Conservation (phyloP, 1,140 invertebrate species). For the Reticulitermes speratus region DNA sequence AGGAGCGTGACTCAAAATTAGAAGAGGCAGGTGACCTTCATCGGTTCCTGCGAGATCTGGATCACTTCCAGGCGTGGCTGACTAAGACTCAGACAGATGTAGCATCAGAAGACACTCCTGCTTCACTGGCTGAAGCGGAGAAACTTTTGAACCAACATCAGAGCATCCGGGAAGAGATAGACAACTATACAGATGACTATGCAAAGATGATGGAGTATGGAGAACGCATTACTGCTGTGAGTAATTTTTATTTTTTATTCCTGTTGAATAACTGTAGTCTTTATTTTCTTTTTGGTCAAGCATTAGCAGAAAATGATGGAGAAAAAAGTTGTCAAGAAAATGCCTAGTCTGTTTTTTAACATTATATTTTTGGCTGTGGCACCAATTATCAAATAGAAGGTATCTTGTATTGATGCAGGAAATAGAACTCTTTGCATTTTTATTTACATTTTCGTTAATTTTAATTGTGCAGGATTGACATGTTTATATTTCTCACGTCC, state of each 20-base stretch:
- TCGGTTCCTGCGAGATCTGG: constrained; percentile 95
- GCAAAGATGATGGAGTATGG: constrained; percentile 99
- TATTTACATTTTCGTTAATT: no score
- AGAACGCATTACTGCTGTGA: constrained; percentile 84
- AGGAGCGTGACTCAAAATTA: constrained; percentile 95
- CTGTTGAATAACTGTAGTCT: not conserved
- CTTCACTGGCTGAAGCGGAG: constrained; percentile 95
- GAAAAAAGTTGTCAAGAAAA: no score
- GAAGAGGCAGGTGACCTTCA: constrained; percentile 99
- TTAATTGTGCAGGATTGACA: no score
- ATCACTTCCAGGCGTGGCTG: constrained; percentile 99
- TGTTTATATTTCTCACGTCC: no score
- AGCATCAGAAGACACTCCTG: constrained; percentile 96
- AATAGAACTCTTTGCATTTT: no score
- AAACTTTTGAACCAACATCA: constrained; percentile 95
- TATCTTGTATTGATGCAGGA: no score
- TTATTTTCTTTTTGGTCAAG: no score
- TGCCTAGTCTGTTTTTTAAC: no score
- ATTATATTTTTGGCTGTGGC: no score
- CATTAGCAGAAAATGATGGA: no score
- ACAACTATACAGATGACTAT: constrained; percentile 98
- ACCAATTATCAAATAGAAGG: no score
- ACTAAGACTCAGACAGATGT: constrained; percentile 97
- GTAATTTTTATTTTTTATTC: constrained; percentile 40
- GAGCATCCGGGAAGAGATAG: constrained; percentile 97